Evolutionary conservation across 2,113 vertebrate species (phyloP).

Genomic region (Beaufortia kweichowensis): DNA sequence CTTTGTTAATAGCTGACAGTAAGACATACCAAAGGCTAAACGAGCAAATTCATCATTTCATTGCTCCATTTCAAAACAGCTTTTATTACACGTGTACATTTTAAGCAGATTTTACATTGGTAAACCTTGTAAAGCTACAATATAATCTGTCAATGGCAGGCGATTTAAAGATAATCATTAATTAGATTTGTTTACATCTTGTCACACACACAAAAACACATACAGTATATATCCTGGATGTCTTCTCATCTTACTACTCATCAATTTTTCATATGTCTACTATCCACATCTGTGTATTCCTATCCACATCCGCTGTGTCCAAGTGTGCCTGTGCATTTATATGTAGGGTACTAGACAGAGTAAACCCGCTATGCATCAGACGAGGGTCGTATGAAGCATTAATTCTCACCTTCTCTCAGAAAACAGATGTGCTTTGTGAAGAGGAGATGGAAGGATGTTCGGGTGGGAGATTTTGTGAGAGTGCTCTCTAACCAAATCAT

Average conservation of each 20-base stretch:
- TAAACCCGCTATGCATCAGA: not conserved
- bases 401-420: slow-evolving; percentile 65
- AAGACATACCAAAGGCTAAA: not conserved
- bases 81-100: not conserved
- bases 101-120: not conserved
- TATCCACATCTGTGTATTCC: not conserved
- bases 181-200: too few species aligned
- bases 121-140: not conserved
- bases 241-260: not conserved
- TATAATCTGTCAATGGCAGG: not conserved
- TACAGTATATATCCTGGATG: not conserved
- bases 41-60: not conserved
- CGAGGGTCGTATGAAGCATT: slow-evolving; percentile 24
- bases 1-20: not conserved
- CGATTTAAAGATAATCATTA: too few species aligned
- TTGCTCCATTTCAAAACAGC: not conserved
- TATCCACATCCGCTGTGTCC: not conserved
- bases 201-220: too few species aligned
- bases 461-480: slow-evolving; percentile 89
- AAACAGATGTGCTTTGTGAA: slow-evolving; percentile 73
- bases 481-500: slow-evolving; percentile 86
- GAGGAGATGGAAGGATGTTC: slow-evolving; percentile 87
- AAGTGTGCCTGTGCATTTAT: slow-evolving; percentile 13
- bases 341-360: not conserved
- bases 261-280: not conserved